Evolutionary conservation across 2,888 invertebrate species (phyloP).

Genomic region (Tillus elongatus): DNA sequence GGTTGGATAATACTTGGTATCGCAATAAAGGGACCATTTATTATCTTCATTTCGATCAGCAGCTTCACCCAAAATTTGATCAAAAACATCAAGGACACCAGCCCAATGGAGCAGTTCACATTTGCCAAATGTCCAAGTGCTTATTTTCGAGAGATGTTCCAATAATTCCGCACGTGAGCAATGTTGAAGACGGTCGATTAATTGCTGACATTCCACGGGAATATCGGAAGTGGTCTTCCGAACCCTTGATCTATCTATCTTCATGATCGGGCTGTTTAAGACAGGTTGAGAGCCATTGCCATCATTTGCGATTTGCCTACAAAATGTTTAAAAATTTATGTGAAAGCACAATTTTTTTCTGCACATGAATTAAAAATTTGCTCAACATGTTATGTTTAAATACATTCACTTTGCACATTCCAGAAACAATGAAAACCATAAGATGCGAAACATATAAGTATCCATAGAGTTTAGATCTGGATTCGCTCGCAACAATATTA

Average conservation of each 20-base stretch:
- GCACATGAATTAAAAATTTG: too few relatives aligned
- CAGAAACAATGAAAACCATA: too few relatives aligned
- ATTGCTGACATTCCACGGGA: constrained; percentile 64
- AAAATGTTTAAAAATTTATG: too few relatives aligned
- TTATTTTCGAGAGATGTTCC: constrained; percentile 60
- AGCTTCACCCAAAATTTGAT: constrained; percentile 66
- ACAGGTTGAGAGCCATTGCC: too few relatives aligned
- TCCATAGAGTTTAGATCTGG: too few relatives aligned
- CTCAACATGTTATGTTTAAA: too few relatives aligned
- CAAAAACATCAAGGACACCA: constrained; percentile 68
- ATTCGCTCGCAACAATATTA: too few relatives aligned
- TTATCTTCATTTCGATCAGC: constrained; percentile 51
- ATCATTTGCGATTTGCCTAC: too few relatives aligned
- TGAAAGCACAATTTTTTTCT: too few relatives aligned
- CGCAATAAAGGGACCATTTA: constrained; percentile 65
- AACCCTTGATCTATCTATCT: constrained; percentile 70
- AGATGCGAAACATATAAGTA: too few relatives aligned
- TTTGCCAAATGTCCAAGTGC: constrained; percentile 78
- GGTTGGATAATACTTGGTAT: constrained; percentile 53
- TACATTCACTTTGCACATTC: too few relatives aligned
- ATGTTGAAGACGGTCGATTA: constrained; percentile 63
- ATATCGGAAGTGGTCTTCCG: constrained; percentile 79
- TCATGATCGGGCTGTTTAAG: constrained; percentile 52
- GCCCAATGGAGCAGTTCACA: constrained; percentile 83
- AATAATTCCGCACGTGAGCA: constrained; percentile 58